These are phyloP conservation scores for Canis aureus DNA, from an alignment of 2,113 vertebrate genomes.

Conservation along the genomic window DNA sequence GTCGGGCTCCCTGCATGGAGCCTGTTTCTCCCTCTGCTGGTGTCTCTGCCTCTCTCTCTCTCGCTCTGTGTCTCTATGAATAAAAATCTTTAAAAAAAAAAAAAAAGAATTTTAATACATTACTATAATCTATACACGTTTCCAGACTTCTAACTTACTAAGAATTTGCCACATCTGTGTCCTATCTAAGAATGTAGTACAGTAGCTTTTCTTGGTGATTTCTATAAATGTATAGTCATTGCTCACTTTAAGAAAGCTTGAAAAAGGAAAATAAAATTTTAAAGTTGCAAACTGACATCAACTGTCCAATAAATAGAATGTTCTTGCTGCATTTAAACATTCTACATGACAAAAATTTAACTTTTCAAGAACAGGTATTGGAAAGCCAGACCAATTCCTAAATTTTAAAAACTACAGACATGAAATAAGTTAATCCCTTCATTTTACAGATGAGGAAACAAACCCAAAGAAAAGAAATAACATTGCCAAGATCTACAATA, in stretches of 20 bases:
- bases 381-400: slow-evolving; percentile 1
- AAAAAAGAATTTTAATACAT: too few species aligned
- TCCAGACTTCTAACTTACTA: background rate
- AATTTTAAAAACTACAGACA: background rate
- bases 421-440: background rate
- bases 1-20: too few species aligned
- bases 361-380: background rate
- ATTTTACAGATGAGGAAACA: slow-evolving; percentile 24
- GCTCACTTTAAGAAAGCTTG: background rate
- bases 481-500: background rate
- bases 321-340: background rate
- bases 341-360: background rate
- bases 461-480: background rate
- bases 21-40: too few species aligned
- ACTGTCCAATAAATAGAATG: background rate
- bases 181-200: background rate
- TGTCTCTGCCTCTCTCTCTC: too few species aligned
- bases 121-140: background rate
- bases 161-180: background rate
- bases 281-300: background rate
- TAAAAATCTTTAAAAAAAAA: too few species aligned
- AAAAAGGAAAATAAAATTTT: background rate
- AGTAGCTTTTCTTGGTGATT: background rate
- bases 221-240: background rate
- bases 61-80: too few species aligned